These are phyloP conservation scores for Anadara kagoshimensis DNA, from an alignment of 1,140 invertebrate genomes.

Conservation along the genomic window DNA sequence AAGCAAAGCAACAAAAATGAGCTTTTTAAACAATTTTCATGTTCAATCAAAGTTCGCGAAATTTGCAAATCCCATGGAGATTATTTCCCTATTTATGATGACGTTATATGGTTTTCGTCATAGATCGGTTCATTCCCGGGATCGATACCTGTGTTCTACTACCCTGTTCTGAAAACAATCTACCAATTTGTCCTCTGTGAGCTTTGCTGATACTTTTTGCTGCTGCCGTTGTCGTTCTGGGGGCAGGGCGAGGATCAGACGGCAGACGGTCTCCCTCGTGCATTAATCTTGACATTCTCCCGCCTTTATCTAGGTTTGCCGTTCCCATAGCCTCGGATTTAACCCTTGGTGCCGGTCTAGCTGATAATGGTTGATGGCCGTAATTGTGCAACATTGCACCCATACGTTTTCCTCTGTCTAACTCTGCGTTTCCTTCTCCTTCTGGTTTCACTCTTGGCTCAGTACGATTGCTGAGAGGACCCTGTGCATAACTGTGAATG, in stretches of 20 bases:
- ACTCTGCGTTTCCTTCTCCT: conserved; percentile 49
- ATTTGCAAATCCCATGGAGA: too few relatives aligned
- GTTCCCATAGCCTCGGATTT: conserved; percentile 59
- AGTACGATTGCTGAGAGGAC: conserved; percentile 42
- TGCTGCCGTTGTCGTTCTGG: conserved; percentile 50
- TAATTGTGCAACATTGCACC: conserved; percentile 56
- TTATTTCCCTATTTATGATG: too few relatives aligned
- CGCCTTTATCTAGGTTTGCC: conserved; percentile 63
- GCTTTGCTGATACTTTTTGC: conserved; percentile 43
- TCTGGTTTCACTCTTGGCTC: conserved; percentile 64
- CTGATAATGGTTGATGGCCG: conserved; percentile 48
- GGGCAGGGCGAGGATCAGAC: conserved; percentile 45
- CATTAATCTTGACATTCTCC: conserved; percentile 64
- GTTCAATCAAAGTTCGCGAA: too few relatives aligned
- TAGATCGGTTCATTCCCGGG: too few relatives aligned
- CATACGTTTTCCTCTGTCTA: conserved; percentile 61
- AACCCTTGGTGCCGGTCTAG: conserved; percentile 58
- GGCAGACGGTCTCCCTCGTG: conserved; percentile 54
- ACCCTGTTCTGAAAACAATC: too few relatives aligned
- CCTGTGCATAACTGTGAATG: conserved; percentile 51
- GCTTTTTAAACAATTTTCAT: too few relatives aligned
- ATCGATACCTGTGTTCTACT: too few relatives aligned
- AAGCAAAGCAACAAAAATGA: too few relatives aligned
- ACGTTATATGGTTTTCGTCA: too few relatives aligned
- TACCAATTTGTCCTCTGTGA: too few relatives aligned